phyloP scores from a whole-genome alignment of 2,113 vertebrate species.

The Sciurus niger region DNA sequence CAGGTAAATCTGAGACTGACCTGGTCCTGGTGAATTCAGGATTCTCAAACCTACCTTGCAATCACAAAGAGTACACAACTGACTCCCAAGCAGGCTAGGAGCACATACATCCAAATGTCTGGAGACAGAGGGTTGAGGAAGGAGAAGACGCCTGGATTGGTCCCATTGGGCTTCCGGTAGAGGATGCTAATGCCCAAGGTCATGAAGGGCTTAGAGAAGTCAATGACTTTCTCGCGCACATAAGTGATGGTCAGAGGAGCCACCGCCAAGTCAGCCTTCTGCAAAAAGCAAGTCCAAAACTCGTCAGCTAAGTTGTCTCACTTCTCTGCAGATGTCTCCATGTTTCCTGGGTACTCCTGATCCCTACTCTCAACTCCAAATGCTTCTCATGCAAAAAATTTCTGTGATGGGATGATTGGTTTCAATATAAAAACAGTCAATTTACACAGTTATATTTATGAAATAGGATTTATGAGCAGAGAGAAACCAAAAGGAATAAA shows the following conservation, averaged over 20 bases:
- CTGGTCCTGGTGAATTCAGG: not conserved
- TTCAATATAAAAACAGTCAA: not conserved
- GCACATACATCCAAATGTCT: slow-evolving; percentile 99
- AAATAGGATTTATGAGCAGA: not conserved
- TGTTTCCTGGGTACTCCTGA: not conserved
- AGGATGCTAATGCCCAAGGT: slow-evolving; percentile 98
- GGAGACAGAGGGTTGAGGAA: slow-evolving; percentile 98
- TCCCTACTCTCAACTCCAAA: not conserved
- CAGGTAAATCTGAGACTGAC: not conserved
- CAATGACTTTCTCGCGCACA: slow-evolving; percentile 98
- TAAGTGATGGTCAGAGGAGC: slow-evolving; percentile 99
- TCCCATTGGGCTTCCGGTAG: slow-evolving; percentile 98
- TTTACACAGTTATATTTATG: not conserved
- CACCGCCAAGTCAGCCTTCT: slow-evolving; percentile 98
- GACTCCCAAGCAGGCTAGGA: slow-evolving; percentile 98
- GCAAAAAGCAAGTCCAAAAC: slow-evolving; percentile 78
- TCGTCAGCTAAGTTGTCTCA: not conserved
- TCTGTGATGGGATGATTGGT: not conserved
- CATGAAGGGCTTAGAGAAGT: slow-evolving; percentile 99
- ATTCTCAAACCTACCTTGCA: slow-evolving; percentile 92
- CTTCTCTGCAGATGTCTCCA: not conserved
- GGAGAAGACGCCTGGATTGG: slow-evolving; percentile 98
- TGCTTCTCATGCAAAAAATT: not conserved
- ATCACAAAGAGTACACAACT: slow-evolving; percentile 99
- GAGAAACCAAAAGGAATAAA: not conserved